Percentiles rank a stretch among this genome's conserved stretches.
phyloP scores from a whole-genome alignment of 2,113 vertebrate genomes.

The Pterophyllum scalare region DNA sequence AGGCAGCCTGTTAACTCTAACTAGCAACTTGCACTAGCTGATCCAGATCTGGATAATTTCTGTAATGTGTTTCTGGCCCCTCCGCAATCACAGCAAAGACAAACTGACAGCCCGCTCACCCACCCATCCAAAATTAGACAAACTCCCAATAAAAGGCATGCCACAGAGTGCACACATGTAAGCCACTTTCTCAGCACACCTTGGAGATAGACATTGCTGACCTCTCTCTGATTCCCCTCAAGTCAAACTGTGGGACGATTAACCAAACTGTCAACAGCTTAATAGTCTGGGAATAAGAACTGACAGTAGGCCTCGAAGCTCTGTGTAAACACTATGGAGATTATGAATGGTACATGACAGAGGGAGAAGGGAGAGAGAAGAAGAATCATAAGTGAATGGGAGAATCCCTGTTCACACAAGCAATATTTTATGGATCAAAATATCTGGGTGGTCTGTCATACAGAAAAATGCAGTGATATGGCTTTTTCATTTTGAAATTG shows the following conservation, averaged over 20 bases:
- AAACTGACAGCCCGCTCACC: background rate
- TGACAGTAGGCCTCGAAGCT: slow-evolving; percentile 61
- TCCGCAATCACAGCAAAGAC: slow-evolving; percentile 72
- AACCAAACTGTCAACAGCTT: slow-evolving; percentile 74
- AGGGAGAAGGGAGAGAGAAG: background rate
- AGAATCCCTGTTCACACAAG: slow-evolving; percentile 7
- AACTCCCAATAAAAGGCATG: slow-evolving; percentile 39
- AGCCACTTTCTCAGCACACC: slow-evolving; percentile 56
- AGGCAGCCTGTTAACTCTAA: slow-evolving; percentile 27
- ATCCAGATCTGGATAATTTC: slow-evolving; percentile 82
- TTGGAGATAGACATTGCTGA: slow-evolving; percentile 52
- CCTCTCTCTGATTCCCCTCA: slow-evolving; percentile 50
- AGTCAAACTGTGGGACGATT: slow-evolving; percentile 71
- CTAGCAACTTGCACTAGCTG: slow-evolving; percentile 28
- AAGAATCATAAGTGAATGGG: slow-evolving; percentile 3
- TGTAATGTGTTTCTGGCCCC: slow-evolving; percentile 85
- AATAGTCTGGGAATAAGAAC: slow-evolving; percentile 71
- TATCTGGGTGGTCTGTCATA: slow-evolving; percentile 20
- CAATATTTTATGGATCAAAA: slow-evolving; percentile 44
- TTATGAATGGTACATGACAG: slow-evolving; percentile 44
- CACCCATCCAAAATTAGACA: slow-evolving; percentile 34
- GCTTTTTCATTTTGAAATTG: background rate
- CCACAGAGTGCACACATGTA: slow-evolving; percentile 13
- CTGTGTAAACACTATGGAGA: slow-evolving; percentile 57
- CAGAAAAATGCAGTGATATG: background rate